Conservation (phyloP, 2,113 vertebrate species). For the Suncus etruscus region DNA sequence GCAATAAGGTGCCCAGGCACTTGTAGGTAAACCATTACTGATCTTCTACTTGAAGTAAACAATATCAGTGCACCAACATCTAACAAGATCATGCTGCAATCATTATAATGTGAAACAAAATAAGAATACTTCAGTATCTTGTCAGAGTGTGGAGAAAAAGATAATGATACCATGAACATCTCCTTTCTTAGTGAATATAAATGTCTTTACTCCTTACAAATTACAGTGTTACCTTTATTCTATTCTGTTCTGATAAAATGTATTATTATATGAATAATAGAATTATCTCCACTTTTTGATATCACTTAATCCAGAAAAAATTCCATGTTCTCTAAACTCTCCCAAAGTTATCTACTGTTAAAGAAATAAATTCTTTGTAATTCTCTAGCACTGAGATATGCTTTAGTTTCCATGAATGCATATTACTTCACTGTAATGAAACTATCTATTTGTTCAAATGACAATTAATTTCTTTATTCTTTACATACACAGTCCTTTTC, state of each 20-base stretch:
- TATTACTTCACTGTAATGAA: conserved; percentile 8
- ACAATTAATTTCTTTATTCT: too few species aligned
- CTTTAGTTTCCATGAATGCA: neutral
- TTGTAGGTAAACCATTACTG: neutral
- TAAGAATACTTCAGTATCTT: neutral
- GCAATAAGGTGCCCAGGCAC: neutral
- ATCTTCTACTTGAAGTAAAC: neutral
- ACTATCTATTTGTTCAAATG: too few species aligned
- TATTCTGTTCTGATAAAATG: neutral
- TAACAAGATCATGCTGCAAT: neutral
- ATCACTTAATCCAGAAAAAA: neutral
- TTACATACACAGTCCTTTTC: too few species aligned
- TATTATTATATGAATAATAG: neutral
- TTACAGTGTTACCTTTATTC: conserved; percentile 8
- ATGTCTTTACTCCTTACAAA: conserved; percentile 5
- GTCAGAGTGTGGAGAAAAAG: conserved; percentile 2
- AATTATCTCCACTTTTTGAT: conserved; percentile 1
- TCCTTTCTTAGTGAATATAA: neutral
- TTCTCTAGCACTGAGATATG: neutral
- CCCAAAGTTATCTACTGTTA: conserved; percentile 14
- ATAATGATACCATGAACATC: neutral
- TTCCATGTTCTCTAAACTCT: neutral
- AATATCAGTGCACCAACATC: neutral
- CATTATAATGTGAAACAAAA: neutral
- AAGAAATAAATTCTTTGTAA: neutral